Evolutionary conservation across 1,140 invertebrate genomes (phyloP).

Genomic region (Nautilus pompilius): DNA sequence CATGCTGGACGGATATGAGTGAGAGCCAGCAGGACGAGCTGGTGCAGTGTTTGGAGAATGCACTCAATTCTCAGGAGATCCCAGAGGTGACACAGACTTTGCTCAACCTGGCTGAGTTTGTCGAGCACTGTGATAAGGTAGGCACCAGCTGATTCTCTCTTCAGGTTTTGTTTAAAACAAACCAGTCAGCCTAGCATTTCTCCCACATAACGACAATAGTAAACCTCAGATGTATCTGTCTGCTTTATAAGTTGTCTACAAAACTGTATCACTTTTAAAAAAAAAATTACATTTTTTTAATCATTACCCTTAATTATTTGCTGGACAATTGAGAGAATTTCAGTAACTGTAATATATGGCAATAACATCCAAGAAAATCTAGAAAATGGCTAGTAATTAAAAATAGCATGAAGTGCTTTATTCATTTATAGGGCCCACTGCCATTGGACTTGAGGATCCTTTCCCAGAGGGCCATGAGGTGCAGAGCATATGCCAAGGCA

Average conservation of each 20-base stretch:
- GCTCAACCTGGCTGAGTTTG: slow-evolving; percentile 96
- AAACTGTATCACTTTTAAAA: no score
- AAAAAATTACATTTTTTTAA: neutral
- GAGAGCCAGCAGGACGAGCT: slow-evolving; percentile 80
- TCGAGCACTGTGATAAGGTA: slow-evolving; percentile 96
- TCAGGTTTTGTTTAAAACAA: neutral
- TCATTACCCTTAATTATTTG: neutral
- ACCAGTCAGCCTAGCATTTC: no score
- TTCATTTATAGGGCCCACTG: slow-evolving; percentile 69
- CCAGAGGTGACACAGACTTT: slow-evolving; percentile 97
- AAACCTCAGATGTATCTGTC: no score
- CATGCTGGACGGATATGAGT: slow-evolving; percentile 95
- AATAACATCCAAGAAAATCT: no score
- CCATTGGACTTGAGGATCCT: slow-evolving; percentile 81
- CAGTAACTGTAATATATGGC: no score
- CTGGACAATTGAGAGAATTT: no score
- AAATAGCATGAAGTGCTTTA: no score
- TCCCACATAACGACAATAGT: no score
- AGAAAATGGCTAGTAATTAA: no score
- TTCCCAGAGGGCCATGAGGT: slow-evolving; percentile 61
- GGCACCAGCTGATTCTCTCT: slow-evolving; percentile 9
- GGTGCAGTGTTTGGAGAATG: slow-evolving; percentile 82
- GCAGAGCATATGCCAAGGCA: slow-evolving; percentile 90
- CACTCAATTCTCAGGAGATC: slow-evolving; percentile 86
- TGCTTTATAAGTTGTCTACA: no score